phyloP scores from a whole-genome alignment of 2,888 invertebrate species.

The Limenitis camilla region DNA sequence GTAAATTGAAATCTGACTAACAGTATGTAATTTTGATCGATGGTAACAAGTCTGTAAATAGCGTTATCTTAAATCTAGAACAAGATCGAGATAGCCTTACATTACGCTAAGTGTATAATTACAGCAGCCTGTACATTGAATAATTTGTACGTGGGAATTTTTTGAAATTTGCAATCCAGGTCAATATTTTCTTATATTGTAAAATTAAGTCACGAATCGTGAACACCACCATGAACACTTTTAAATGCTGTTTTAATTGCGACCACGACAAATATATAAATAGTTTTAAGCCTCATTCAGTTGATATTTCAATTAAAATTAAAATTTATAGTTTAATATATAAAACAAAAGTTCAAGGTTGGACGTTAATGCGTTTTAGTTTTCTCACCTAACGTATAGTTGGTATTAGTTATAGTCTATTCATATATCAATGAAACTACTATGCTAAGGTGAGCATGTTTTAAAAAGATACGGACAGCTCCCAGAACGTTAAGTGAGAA shows the following conservation, averaged over 20 bases:
- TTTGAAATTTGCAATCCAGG: too few relatives aligned
- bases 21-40: constrained; percentile 2
- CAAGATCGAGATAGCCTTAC: constrained; percentile 33
- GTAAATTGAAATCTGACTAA: background rate
- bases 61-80: constrained; percentile 4
- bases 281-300: too few relatives aligned
- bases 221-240: too few relatives aligned
- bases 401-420: background rate
- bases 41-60: constrained; percentile 9
- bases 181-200: too few relatives aligned
- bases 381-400: background rate
- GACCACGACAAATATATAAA: too few relatives aligned
- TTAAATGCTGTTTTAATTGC: too few relatives aligned
- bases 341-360: background rate
- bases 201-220: too few relatives aligned
- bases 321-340: too few relatives aligned
- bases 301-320: too few relatives aligned
- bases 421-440: background rate
- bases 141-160: constrained; percentile 35
- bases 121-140: constrained; percentile 40
- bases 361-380: constrained; percentile 4
- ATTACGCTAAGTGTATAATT: constrained; percentile 62
- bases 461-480: too few relatives aligned
- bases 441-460: too few relatives aligned
- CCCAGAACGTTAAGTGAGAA: too few relatives aligned